Evolutionary conservation across 2,888 invertebrate genomes (phyloP).

Genomic region (Malthinus seriepunctatus): DNA sequence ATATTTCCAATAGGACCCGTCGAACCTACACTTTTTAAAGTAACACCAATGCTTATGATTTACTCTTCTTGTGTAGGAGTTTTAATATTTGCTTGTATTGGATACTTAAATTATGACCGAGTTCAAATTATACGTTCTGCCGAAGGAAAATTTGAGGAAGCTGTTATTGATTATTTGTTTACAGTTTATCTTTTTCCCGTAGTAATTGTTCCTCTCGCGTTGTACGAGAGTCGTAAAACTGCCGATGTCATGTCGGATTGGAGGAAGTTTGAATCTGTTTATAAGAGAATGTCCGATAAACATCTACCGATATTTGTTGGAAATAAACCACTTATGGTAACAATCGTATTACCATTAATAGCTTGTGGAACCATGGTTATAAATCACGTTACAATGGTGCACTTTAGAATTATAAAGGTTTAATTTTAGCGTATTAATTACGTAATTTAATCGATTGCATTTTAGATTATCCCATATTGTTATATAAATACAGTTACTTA

Average conservation of each 20-base stretch:
- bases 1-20: conserved; percentile 64
- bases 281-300: conserved; percentile 63
- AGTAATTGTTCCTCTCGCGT: conserved; percentile 64
- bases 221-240: conserved; percentile 70
- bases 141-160: conserved; percentile 70
- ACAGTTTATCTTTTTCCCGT: conserved; percentile 73
- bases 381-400: conserved; percentile 72
- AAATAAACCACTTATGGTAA: conserved; percentile 62
- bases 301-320: conserved; percentile 61
- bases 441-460: conserved; percentile 12
- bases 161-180: conserved; percentile 75
- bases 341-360: conserved; percentile 63
- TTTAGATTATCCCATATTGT: conserved; percentile 67
- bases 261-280: conserved; percentile 69
- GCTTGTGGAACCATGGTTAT: conserved; percentile 67
- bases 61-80: conserved; percentile 56
- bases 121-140: conserved; percentile 62
- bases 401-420: conserved; percentile 66
- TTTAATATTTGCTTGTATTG: conserved; percentile 59
- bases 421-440: not conserved
- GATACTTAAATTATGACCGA: conserved; percentile 65
- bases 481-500: conserved; percentile 71
- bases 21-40: conserved; percentile 53
- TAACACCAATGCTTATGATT: conserved; percentile 60
- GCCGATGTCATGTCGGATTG: conserved; percentile 65